Evolutionary conservation across 2,888 invertebrate genomes (phyloP).

Genomic region (Congeria kusceri): DNA sequence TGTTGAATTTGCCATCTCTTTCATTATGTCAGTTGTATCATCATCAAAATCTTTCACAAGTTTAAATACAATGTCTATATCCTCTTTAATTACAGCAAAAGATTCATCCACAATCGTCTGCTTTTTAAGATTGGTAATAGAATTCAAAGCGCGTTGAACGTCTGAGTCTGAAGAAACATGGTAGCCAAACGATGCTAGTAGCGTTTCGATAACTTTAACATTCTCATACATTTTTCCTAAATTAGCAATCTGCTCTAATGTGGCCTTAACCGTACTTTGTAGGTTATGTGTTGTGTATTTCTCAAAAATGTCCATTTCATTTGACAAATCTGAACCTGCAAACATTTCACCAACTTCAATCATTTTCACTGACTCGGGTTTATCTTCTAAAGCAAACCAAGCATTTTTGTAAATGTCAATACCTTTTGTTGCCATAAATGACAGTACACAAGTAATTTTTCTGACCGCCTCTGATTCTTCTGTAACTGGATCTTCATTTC

Average conservation of each 20-base stretch:
- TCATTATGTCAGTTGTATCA: slow-evolving; percentile 15
- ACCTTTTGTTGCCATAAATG: not conserved
- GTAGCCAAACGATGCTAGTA: no score
- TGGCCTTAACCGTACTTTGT: no score
- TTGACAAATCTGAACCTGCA: not conserved
- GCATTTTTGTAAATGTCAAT: not conserved
- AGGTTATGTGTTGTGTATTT: no score
- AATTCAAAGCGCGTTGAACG: not conserved
- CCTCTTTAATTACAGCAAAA: not conserved
- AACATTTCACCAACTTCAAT: not conserved
- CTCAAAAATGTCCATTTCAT: no score
- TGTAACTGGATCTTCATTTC: not conserved
- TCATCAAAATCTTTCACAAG: not conserved
- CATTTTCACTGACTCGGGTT: not conserved
- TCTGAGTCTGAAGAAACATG: not conserved
- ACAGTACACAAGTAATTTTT: not conserved
- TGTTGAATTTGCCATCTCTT: slow-evolving; percentile 10
- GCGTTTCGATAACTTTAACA: no score
- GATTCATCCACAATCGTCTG: not conserved
- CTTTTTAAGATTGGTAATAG: not conserved
- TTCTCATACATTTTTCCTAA: no score
- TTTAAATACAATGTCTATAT: not conserved
- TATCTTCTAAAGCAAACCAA: not conserved
- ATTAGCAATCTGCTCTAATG: no score
- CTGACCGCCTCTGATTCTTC: not conserved